These are phyloP conservation scores for Cirrhinus molitorella DNA, from an alignment of 2,797 vertebrate genomes.

Conservation along the genomic window DNA sequence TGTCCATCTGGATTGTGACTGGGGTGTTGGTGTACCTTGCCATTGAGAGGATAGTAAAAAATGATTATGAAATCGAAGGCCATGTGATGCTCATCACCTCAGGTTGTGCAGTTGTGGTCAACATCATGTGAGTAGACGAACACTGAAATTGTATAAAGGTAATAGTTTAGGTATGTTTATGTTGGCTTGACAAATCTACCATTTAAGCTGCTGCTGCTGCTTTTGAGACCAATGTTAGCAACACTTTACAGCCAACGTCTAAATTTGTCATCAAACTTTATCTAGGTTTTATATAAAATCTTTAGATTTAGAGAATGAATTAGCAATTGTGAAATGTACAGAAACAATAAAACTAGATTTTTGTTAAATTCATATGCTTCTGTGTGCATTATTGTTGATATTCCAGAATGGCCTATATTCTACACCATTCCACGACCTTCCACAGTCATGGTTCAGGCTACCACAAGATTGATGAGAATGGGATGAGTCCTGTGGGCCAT, in stretches of 20 bases:
- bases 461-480: conserved; percentile 84
- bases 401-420: conserved; percentile 93
- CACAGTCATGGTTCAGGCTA: conserved; percentile 84
- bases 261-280: not conserved
- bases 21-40: conserved; percentile 92
- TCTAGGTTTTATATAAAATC: not conserved
- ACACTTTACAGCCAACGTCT: no score
- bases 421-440: conserved; percentile 88
- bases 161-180: no score
- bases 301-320: not conserved
- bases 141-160: no score
- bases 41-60: conserved; percentile 87
- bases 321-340: not conserved
- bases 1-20: conserved; percentile 97
- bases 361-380: not conserved
- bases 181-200: no score
- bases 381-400: not conserved
- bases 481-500: conserved; percentile 70
- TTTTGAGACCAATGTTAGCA: no score
- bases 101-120: conserved; percentile 88
- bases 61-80: conserved; percentile 93
- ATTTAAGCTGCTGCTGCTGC: no score
- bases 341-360: not conserved
- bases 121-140: conserved; percentile 88
- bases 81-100: conserved; percentile 93